Conservation (phyloP, 1,140 invertebrate species). For the Phymastichus coffea region DNA sequence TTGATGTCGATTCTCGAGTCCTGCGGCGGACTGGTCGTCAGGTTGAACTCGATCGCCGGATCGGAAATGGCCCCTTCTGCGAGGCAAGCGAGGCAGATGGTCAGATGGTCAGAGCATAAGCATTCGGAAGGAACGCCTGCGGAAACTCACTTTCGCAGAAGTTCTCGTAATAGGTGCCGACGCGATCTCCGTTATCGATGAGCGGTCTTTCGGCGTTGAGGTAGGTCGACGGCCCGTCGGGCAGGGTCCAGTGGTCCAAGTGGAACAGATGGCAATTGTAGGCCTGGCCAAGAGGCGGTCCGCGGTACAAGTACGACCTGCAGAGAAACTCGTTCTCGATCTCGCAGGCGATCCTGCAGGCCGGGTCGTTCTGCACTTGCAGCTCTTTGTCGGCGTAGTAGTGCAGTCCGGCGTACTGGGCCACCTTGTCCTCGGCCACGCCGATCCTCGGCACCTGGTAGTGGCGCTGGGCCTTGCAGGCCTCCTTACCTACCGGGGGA, state of each 20-base stretch:
- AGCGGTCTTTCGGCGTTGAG: slow-evolving; percentile 83
- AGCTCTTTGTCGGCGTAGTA: slow-evolving; percentile 93
- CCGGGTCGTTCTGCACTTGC: slow-evolving; percentile 76
- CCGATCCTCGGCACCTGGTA: slow-evolving; percentile 82
- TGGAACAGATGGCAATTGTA: slow-evolving; percentile 93
- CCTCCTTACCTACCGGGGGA: slow-evolving; percentile 62
- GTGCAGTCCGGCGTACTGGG: slow-evolving; percentile 86
- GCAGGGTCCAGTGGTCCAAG: slow-evolving; percentile 86
- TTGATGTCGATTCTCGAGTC: slow-evolving; percentile 74
- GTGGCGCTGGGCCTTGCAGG: slow-evolving; percentile 75
- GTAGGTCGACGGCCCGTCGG: slow-evolving; percentile 88
- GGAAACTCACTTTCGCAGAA: slow-evolving; percentile 72
- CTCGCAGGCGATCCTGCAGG: slow-evolving; percentile 85
- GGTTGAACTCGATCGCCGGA: not conserved
- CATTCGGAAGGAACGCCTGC: not conserved
- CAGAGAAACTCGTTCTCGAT: slow-evolving; percentile 92
- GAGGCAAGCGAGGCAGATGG: no score
- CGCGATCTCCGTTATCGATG: slow-evolving; percentile 85
- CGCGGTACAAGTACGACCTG: slow-evolving; percentile 84
- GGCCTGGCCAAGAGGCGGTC: slow-evolving; percentile 69
- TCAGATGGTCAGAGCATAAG: slow-evolving; percentile 2
- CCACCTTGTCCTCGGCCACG: slow-evolving; percentile 84
- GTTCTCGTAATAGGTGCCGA: slow-evolving; percentile 88
- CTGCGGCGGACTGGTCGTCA: slow-evolving; percentile 15
- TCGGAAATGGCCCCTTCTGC: slow-evolving; percentile 34